phyloP scores from a whole-genome alignment of 1,140 invertebrate species.

The Drosophila sturtevanti region DNA sequence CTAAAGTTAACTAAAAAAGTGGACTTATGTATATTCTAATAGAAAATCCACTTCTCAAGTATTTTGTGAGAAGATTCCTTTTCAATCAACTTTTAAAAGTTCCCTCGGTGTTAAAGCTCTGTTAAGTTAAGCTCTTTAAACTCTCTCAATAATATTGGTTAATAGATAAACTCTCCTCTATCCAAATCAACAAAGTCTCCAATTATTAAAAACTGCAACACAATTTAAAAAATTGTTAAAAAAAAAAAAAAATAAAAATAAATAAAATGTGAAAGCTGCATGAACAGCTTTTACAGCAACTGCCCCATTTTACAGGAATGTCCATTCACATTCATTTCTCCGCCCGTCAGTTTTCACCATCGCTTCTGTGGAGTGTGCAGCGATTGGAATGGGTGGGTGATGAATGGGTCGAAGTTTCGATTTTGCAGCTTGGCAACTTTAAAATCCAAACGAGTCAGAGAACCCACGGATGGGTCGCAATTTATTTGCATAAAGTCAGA shows the following conservation, averaged over 20 bases:
- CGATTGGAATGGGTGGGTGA: not conserved
- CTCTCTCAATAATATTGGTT: not conserved
- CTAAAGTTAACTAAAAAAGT: no score
- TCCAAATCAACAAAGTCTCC: not conserved
- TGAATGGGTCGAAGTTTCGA: conserved; percentile 26
- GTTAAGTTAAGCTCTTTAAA: not conserved
- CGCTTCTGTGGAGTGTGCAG: conserved; percentile 4
- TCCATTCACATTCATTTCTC: not conserved
- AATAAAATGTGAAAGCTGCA: conserved; percentile 1
- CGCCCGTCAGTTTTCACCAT: no score
- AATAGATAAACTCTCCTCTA: not conserved
- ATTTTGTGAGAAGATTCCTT: no score
- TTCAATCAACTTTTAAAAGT: no score
- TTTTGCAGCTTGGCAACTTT: conserved; percentile 47
- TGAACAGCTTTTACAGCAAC: conserved; percentile 32
- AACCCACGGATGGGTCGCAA: conserved; percentile 31
- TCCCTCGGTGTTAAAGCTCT: no score
- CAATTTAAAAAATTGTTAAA: not conserved
- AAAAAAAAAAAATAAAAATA: not conserved
- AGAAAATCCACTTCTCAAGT: no score
- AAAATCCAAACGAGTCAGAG: conserved; percentile 35
- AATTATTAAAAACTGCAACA: conserved; percentile 1
- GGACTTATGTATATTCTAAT: no score
- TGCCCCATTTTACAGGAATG: conserved; percentile 17
- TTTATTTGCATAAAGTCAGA: conserved; percentile 71